Base-by-base conservation (phyloP, 2,797 vertebrate species). In the Champsocephalus gunnari region DNA sequence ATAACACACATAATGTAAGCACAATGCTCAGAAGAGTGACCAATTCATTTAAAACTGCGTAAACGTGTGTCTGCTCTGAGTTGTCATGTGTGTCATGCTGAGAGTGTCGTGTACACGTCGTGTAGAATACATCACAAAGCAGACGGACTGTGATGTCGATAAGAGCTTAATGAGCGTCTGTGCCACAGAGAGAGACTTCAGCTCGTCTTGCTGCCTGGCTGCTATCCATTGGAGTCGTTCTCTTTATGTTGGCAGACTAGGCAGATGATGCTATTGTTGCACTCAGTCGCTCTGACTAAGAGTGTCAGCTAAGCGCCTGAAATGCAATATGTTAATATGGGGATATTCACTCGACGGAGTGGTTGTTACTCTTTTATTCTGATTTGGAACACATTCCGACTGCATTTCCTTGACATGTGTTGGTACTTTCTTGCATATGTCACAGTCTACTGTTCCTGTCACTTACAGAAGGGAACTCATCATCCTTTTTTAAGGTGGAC, bases 301-400 rank as follows among this genome's bases (percentile, higher is more conserved):
- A 79, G 70, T 76, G 83, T 85, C 77, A 82, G 69, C 85, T 88
- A 77, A 87, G 87, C 68, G 80, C 74, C 80, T 81, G 66, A 87
- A 88, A 89, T 80, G 78, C 62, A 80, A 79, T 90, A 88, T 86
- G 68, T 82, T 77, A 91, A 89, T 82, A 38, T 7, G 34, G 34
- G 68, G 72, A 63, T 78, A 68, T 80, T 83, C 57, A 34, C 57
- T 75, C 49, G 32, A 77, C 81, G 66, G 72, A 44, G 56, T 67
- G 79, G 56, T 67, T 80, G 67, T 76, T 80, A 57, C 75, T 88
- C 82, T 70, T 80, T 84, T 74, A 74, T 83, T 83, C 79, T 79
- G 83, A 85, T 89, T 88, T 78, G 70, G 68, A 80, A 57, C 16
- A 45, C 24, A 0, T 66, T 82, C 59, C 64, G 41, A 78, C 82